These are phyloP conservation scores for Coelopa pilipes DNA, from an alignment of 2,888 invertebrate species.

Conservation along the genomic window DNA sequence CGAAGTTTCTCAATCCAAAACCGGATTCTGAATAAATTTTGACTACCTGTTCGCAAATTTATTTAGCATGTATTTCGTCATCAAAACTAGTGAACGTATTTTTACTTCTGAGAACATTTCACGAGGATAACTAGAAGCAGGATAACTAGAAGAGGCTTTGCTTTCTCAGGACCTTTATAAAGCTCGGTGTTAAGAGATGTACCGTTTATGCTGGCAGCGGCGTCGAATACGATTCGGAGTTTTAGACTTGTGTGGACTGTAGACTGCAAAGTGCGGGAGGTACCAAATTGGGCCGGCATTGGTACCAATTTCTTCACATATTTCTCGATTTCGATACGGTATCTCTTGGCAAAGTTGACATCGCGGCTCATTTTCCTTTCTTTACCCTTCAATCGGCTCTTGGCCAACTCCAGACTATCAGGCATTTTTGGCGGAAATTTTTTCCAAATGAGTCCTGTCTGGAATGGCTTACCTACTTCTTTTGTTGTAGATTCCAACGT, in stretches of 20 bases:
- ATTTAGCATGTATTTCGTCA: no score
- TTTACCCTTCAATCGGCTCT: conserved; percentile 37
- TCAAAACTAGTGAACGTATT: no score
- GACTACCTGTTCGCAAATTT: no score
- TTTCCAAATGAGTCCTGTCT: conserved; percentile 41
- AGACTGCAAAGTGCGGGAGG: conserved; percentile 51
- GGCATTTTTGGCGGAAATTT: conserved; percentile 19
- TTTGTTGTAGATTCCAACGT: conserved; percentile 29
- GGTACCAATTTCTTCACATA: conserved; percentile 42
- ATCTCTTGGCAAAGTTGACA: conserved; percentile 38
- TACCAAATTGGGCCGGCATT: conserved; percentile 46
- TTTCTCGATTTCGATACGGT: conserved; percentile 39
- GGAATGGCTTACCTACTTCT: conserved; percentile 35
- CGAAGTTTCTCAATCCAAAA: no score
- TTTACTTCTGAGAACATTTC: no score
- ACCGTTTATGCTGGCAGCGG: conserved; percentile 50
- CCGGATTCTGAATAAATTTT: no score
- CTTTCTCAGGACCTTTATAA: conserved; percentile 54
- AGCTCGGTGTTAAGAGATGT: conserved; percentile 47
- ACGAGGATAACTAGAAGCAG: no score
- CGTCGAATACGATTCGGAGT: conserved; percentile 54
- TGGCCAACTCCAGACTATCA: conserved; percentile 42
- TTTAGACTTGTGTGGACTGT: conserved; percentile 50
- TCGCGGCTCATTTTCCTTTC: conserved; percentile 41
- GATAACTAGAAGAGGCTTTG: conserved; percentile 26